phyloP scores from a whole-genome alignment of 2,113 vertebrate species.

The Colinus virginianus region DNA sequence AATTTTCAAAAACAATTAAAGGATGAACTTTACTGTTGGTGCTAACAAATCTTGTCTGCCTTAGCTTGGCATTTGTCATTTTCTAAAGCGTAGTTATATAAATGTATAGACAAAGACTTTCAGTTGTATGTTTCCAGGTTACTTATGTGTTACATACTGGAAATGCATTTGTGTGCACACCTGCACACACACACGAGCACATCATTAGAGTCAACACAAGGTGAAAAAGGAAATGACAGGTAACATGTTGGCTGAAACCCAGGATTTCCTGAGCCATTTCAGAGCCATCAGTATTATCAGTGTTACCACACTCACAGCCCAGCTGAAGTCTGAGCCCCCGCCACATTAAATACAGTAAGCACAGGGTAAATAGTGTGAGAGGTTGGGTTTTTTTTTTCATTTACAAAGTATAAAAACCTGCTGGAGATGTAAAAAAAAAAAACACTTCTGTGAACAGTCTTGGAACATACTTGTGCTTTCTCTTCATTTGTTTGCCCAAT shows the following conservation, averaged over 20 bases:
- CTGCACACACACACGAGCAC: accelerated
- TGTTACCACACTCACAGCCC: not conserved
- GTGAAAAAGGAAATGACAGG: not conserved
- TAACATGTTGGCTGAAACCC: not conserved
- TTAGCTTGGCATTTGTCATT: not conserved
- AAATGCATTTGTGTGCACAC: not conserved
- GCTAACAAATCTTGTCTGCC: not conserved
- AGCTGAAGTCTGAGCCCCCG: not conserved
- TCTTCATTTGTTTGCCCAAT: not conserved
- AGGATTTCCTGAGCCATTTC: not conserved
- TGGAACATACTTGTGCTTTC: not conserved
- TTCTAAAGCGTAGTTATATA: not conserved
- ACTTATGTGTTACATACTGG: accelerated
- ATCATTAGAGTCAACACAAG: not conserved
- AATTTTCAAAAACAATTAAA: not conserved
- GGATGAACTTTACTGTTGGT: not conserved
- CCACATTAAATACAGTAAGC: not conserved
- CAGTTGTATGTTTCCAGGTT: not conserved
- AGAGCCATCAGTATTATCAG: not conserved
- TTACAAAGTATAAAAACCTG: not conserved
- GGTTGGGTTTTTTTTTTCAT: not conserved
- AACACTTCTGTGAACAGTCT: not conserved
- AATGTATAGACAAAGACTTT: not conserved
- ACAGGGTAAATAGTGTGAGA: not conserved
- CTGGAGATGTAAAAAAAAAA: not conserved